Evolutionary conservation across 2,797 vertebrate species (phyloP), one percentile per base, ranked within the genome.

Genomic region (Schizopygopsis pylzovi): DNA sequence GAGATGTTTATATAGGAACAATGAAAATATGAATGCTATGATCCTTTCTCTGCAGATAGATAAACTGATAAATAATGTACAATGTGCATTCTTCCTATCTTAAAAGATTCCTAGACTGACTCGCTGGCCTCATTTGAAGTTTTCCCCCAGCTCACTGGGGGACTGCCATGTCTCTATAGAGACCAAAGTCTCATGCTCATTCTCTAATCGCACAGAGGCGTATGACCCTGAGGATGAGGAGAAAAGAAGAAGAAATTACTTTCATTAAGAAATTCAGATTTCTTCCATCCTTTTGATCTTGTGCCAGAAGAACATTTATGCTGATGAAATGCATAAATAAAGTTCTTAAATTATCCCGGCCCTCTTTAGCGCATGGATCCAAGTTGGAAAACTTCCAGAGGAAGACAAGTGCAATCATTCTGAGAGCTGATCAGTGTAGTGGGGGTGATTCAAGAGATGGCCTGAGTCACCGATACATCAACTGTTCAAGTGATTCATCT

Each of bases 181-280:
- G 94, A 93, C 92, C 85, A 82, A 83, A 91, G 92, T 92, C 94
- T 94, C 92, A 92, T 90, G 90, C 93, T 94, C 88, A 86, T 90
- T 92, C 92, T 92, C 91, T 94, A 94, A 95, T 94, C 92, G 92
- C 90, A 94, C 92, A 92, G 94, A 95, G 94, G 93, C 93, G 86
- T 94, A 93, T 92, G 94, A 95, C 95, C 95, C 95, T 89, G 93
- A 95, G 95, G 95, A 96, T 92, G 94, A 92, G 94, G 95, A 95
- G 94, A 96, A 95, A 95, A 95, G 93, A 95, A 95, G 93, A 92
- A 95, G 92, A 95, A 95, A 95, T 94, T 92, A 95, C 95, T 95
- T 96, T 95, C 95, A 96, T 96, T 96, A 95, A 95, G 95, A 94
- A 95, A 95, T 95, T 95, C 95, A 94, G 93, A 95, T 94, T 94